phyloP scores from a whole-genome alignment of 2,797 vertebrate genomes.

The Glossophaga mutica region DNA sequence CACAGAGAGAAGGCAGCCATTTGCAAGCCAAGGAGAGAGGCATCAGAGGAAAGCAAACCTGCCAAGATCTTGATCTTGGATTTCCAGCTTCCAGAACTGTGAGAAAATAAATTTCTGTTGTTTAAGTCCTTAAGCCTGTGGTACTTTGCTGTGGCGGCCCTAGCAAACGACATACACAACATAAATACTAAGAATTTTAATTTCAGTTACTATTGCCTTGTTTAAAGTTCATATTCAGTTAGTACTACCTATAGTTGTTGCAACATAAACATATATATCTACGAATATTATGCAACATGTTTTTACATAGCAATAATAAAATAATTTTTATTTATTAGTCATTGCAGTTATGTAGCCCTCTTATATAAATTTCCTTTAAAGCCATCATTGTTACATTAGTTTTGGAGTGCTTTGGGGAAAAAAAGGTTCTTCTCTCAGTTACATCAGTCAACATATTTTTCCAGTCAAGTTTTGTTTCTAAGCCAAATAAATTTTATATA shows the following conservation, averaged over 20 bases:
- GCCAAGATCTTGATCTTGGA: neutral
- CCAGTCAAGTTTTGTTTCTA: constrained; percentile 2
- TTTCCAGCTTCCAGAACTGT: neutral
- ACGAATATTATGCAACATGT: neutral
- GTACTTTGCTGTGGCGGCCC: neutral
- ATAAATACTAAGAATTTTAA: neutral
- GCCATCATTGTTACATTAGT: neutral
- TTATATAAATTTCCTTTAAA: neutral
- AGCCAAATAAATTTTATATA: neutral
- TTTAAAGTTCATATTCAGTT: neutral
- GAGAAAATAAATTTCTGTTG: neutral
- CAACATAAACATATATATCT: neutral
- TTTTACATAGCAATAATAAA: neutral
- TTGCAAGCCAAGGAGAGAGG: neutral
- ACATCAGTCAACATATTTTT: neutral
- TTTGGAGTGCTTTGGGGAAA: neutral
- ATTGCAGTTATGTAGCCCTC: neutral
- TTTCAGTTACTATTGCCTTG: neutral
- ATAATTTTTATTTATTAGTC: neutral
- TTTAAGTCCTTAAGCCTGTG: neutral
- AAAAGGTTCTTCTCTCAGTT: neutral
- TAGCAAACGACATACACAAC: neutral
- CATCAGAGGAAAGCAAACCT: neutral
- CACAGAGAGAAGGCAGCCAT: neutral
- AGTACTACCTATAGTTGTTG: neutral